phyloP scores from a whole-genome alignment of 1,140 invertebrate genomes.

The Medauroidea extradentata region DNA sequence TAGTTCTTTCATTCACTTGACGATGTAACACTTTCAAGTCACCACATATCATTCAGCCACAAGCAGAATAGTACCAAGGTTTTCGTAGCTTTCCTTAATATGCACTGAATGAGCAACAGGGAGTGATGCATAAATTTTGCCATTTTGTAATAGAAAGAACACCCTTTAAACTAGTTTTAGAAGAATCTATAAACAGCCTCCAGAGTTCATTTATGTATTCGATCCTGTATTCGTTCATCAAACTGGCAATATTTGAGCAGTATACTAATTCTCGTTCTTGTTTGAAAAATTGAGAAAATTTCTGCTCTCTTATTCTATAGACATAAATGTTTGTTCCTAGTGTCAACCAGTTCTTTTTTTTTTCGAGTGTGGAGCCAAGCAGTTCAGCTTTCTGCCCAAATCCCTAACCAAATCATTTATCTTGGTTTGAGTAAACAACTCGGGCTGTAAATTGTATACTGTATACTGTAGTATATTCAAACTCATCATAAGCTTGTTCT shows the following conservation, averaged over 20 bases:
- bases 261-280: slow-evolving; percentile 18
- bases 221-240: slow-evolving; percentile 30
- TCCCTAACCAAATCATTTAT: slow-evolving; percentile 32
- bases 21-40: slow-evolving; percentile 28
- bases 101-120: slow-evolving; percentile 26
- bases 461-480: no score
- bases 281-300: slow-evolving; percentile 21
- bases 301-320: slow-evolving; percentile 4
- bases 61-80: not conserved
- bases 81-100: slow-evolving; percentile 31
- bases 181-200: slow-evolving; percentile 34
- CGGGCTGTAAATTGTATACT: no score
- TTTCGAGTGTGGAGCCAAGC: slow-evolving; percentile 28
- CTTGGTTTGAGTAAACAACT: no score
- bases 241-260: slow-evolving; percentile 21
- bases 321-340: not conserved
- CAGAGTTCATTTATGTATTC: slow-evolving; percentile 20
- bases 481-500: no score
- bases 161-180: slow-evolving; percentile 32
- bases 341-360: slow-evolving; percentile 19
- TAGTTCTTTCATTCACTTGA: no score
- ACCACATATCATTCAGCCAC: slow-evolving; percentile 25
- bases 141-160: slow-evolving; percentile 36
- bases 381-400: slow-evolving; percentile 23
- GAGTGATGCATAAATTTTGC: slow-evolving; percentile 34